Base-by-base conservation (phyloP, 1,140 invertebrate genomes). In the Hylaeus anthracinus region DNA sequence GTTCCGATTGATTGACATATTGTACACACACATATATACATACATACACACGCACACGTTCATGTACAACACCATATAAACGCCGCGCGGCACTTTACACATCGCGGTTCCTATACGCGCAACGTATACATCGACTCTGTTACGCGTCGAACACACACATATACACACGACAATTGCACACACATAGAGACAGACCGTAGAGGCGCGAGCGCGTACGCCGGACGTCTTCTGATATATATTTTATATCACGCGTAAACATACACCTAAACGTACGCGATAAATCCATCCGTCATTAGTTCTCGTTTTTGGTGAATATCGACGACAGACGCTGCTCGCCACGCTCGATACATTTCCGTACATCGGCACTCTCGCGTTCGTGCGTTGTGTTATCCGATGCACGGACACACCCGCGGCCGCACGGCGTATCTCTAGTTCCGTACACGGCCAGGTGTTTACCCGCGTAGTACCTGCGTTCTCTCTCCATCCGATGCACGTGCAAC, bases 1-100 rank as follows among this genome's bases (percentile, higher is more conserved):
- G 88, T 89, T 90, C 85, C 85, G 84, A 91, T 90, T 90, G 86
- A 88, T 88, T 86, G 80, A 85, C 79, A 83, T 71, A 76, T 87
- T 75, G 63, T 48, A 74, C 74, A 76, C 81, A 75, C 55, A n/a
- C 51, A 60, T 37, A 39, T 56, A 81, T 14, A 60, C n/a, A 73
- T n/a, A 55, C 15, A 69, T n/a, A 41, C 15, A 65, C 48, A 66
- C 45, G 15, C n/a, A 64, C 74, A 56, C 56, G 41, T 10, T 58
- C 12, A 64, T 9, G 14, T n/a, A 51, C 41, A 39, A 58, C 26
- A 67, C 0, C 15, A 53, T 6, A 55, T n/a, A 43, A 3, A 61
- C 51, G 26, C 41, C 71, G n/a, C 70, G 53, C 61, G 53, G 69
- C 53, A 67, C 63, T 48, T 48, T 14, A n/a, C 26, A 67, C 14